These are phyloP conservation scores for Nomada ruficornis DNA, from an alignment of 2,888 invertebrate species.

Conservation along the genomic window DNA sequence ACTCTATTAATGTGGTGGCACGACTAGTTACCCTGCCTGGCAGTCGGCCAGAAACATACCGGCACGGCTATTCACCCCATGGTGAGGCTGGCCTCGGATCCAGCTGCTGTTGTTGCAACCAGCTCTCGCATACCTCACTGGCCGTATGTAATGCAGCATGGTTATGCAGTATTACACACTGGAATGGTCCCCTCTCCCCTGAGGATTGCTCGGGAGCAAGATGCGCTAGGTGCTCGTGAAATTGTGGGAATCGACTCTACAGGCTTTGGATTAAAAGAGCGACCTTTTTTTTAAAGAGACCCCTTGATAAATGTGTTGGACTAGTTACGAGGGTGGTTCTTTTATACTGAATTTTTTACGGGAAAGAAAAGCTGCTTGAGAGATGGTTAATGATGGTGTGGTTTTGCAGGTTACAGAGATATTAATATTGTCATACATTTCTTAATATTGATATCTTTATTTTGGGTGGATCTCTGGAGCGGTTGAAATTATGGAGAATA, in stretches of 20 bases:
- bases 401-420: too few relatives aligned
- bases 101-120: constrained; percentile 53
- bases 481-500: too few relatives aligned
- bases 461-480: too few relatives aligned
- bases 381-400: too few relatives aligned
- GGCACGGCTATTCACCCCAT: constrained; percentile 76
- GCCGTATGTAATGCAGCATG: constrained; percentile 75
- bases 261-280: background rate
- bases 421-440: too few relatives aligned
- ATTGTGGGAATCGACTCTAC: constrained; percentile 31
- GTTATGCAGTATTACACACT: constrained; percentile 76
- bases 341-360: too few relatives aligned
- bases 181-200: constrained; percentile 57
- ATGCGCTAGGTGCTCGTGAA: constrained; percentile 58
- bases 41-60: constrained; percentile 78
- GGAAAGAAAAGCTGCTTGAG: too few relatives aligned
- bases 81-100: constrained; percentile 57
- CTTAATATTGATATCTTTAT: too few relatives aligned
- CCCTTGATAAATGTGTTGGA: too few relatives aligned
- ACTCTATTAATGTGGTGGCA: constrained; percentile 83
- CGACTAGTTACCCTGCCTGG: constrained; percentile 79
- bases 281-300: too few relatives aligned
- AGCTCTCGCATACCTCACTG: constrained; percentile 62
- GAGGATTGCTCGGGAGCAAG: constrained; percentile 62
- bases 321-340: too few relatives aligned